Evolutionary conservation across 2,888 invertebrate species (phyloP), one percentile per base, ranked within the genome.

Genomic region (Herminia tarsipennalis): DNA sequence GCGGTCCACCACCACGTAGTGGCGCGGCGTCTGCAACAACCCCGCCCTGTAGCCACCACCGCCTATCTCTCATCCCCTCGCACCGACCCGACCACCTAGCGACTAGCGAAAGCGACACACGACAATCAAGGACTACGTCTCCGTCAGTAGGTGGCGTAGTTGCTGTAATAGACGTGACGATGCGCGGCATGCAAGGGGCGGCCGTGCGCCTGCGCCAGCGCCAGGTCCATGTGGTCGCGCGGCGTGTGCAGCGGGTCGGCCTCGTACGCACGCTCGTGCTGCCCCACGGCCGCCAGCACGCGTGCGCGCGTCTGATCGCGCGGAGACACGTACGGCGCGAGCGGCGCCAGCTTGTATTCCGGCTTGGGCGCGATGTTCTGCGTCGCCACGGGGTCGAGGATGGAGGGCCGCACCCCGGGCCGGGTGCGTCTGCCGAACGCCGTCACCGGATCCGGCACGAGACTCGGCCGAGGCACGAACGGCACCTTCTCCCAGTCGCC

Each of bases 401-500:
- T 85, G 68, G 86, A 83, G 59, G 63, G 56, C 40, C 88, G 83
- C 66, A 81, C 80, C 59, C 92, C 92, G 65, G 92, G 91, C 60
- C 92, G 82, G 64, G 90, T 76, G 70, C 94, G 93, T 55, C 94
- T 94, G 36, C 97, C 97, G 92, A 95, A 96, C 61, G 96, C 97
- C 64, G 97, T 96, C 82, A 96, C 94, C 60, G 96, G 96, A 81
- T 96, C 96, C 65, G 96, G 94, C 69, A 97, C 95, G 85, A 96
- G 93, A 77, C 96, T 96, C 73, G 97, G 97, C 67, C 97, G 93
- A 68, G 97, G 96, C 76, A 97, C 96, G 89, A 93, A 95, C 75
- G 97, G 97, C 87, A 96, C 95, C 93, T 96, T 96, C 90, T 96
- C 96, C 97, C 97, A 97, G 76, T 96, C 96, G 78, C 96, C 95